A percentile compares a stretch with the other conserved stretches of the same genome.
Evolutionary conservation across 1,140 invertebrate species (phyloP).

Genomic region (Andricus grossulariae): DNA sequence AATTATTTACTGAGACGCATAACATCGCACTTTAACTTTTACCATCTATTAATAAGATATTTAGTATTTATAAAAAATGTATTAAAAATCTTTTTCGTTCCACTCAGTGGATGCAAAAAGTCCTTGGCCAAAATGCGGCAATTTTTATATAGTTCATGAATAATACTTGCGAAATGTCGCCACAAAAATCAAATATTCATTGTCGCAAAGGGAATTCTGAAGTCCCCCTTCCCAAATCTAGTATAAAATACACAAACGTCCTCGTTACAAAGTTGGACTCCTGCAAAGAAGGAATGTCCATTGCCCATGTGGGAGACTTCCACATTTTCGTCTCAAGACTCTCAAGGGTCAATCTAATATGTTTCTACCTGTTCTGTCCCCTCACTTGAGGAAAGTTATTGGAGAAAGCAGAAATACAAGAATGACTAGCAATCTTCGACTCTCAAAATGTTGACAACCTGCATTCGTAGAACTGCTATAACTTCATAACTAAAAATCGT

Average conservation of each 20-base stretch:
- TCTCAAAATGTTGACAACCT: slow-evolving; percentile 67
- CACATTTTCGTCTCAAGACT: slow-evolving; percentile 31
- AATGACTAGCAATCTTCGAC: slow-evolving; percentile 48
- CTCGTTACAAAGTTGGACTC: slow-evolving; percentile 55
- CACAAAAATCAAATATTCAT: slow-evolving; percentile 56
- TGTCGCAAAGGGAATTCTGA: slow-evolving; percentile 49
- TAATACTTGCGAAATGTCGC: not conserved
- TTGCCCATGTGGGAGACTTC: slow-evolving; percentile 45
- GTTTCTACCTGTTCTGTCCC: slow-evolving; percentile 44
- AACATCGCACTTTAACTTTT: too few relatives aligned
- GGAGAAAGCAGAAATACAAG: slow-evolving; percentile 53
- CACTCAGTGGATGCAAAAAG: too few relatives aligned
- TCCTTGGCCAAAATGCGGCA: too few relatives aligned
- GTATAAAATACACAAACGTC: slow-evolving; percentile 57
- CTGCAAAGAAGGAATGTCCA: slow-evolving; percentile 39
- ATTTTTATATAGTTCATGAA: too few relatives aligned
- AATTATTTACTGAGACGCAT: too few relatives aligned
- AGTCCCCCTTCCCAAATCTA: slow-evolving; percentile 39
- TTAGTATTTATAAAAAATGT: too few relatives aligned
- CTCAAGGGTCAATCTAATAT: slow-evolving; percentile 52
- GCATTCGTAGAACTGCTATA: too few relatives aligned
- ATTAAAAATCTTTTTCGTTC: too few relatives aligned
- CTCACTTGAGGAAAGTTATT: slow-evolving; percentile 34
- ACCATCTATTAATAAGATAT: too few relatives aligned
- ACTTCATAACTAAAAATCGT: too few relatives aligned